A percentile compares a stretch with the other conserved stretches of the same genome.
Conservation (phyloP, 1,140 invertebrate species). For the Tyrophagus putrescentiae region DNA sequence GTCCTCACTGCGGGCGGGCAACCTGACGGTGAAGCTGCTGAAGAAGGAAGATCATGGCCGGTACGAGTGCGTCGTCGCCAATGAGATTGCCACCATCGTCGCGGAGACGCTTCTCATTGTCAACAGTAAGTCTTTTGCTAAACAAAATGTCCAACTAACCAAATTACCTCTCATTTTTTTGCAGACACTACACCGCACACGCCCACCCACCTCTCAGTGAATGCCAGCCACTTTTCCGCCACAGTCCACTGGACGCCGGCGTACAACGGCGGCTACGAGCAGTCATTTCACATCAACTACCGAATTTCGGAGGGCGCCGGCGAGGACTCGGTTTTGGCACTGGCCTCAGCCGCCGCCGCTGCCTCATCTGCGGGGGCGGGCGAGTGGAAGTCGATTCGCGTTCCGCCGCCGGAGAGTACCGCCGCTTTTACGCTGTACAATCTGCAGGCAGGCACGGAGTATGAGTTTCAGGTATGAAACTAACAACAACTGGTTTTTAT, state of each 20-base stretch:
- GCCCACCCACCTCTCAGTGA: constrained; percentile 75
- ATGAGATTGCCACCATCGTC: constrained; percentile 84
- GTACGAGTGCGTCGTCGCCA: constrained; percentile 84
- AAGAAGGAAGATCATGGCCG: constrained; percentile 75
- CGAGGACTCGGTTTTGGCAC: no score
- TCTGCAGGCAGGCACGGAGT: constrained; percentile 69
- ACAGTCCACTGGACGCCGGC: constrained; percentile 80
- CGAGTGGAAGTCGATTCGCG: constrained; percentile 75
- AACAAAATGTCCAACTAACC: background rate
- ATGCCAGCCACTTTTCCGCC: constrained; percentile 71
- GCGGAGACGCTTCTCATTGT: constrained; percentile 75
- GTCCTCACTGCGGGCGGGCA: constrained; percentile 59
- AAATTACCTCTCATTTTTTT: constrained; percentile 8
- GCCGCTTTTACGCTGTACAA: constrained; percentile 79
- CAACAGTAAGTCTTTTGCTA: constrained; percentile 40
- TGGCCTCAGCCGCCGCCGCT: no score
- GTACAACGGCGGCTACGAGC: constrained; percentile 84
- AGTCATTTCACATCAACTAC: constrained; percentile 79
- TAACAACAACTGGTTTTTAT: constrained; percentile 60
- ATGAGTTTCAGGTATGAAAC: constrained; percentile 91
- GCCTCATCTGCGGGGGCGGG: no score
- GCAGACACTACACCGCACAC: constrained; percentile 82
- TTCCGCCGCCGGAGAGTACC: constrained; percentile 65
- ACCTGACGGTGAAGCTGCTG: constrained; percentile 76
- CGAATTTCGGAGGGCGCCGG: constrained; percentile 29